Percentiles rank a stretch among this genome's conserved stretches.
These are phyloP conservation scores for Lepidochitona cinerea DNA, from an alignment of 2,888 invertebrate species.

Conservation along the genomic window DNA sequence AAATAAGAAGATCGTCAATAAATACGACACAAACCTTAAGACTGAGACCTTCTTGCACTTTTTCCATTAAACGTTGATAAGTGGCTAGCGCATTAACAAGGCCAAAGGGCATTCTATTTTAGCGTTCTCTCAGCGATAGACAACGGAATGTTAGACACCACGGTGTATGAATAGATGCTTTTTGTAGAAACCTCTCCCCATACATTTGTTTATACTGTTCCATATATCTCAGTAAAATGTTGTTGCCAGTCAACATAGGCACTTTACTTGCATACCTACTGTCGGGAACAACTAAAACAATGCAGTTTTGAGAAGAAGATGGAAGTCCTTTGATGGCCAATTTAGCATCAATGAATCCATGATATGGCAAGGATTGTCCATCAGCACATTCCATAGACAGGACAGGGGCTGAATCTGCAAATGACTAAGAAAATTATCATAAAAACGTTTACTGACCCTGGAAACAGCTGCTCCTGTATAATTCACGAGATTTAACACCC, in stretches of 20 bases:
- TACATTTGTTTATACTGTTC: background rate
- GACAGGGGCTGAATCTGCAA: background rate
- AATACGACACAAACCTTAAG: background rate
- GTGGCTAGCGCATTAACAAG: background rate
- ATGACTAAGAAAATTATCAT: background rate
- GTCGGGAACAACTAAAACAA: background rate
- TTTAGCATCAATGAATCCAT: background rate
- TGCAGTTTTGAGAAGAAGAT: background rate
- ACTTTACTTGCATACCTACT: background rate
- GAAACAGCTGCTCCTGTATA: background rate
- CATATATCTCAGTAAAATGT: background rate
- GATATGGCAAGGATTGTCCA: background rate
- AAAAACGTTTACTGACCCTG: background rate
- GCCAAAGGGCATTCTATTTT: background rate
- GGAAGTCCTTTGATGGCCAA: background rate
- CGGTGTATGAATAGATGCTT: background rate
- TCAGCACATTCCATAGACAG: background rate
- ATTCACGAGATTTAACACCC: background rate
- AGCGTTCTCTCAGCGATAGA: no score
- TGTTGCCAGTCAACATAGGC: background rate
- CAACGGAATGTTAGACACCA: no score
- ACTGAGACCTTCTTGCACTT: background rate
- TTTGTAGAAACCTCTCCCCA: background rate
- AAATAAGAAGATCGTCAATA: background rate
- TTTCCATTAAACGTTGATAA: background rate